Base-by-base conservation (phyloP, 2,797 vertebrate genomes). In the Hafferia zeledoni region DNA sequence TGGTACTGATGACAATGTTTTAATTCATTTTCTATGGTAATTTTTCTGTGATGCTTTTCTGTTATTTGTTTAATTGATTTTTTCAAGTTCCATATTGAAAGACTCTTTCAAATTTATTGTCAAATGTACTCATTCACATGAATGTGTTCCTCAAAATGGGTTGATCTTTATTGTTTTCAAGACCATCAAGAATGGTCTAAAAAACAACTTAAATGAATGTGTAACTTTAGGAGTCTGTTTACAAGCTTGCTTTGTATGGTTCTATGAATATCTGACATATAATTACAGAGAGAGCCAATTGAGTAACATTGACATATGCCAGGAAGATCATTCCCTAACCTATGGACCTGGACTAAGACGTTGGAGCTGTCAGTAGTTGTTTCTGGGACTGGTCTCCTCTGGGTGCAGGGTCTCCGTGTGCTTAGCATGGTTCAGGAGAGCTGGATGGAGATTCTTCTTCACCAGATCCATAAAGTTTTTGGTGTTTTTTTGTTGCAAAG, bases 271-370 rank as follows among this genome's bases (percentile, higher is more conserved):
- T 37, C 22, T 78, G 61, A 30, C 14, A 44, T 8, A 57, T 4
- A 53, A 13, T 50, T 20, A n/a, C 46, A 59, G 23, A 75, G 23
- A 31, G 35, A 5, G 7, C 16, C 41, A 65, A 14, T 14, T 63
- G 47, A 43, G 9, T 55, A 61, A 6, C 7, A 20, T 8, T 19
- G 25, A 64, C 46, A 64, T 39, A 20, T 10, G 30, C 18, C 31
- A 49, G 52, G 17, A 67, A 78, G 10, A 11, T 61, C 25, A 52
- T 31, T 30, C 4, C 3, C 0, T 10, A 39, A 5, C 25, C 31
- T 27, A 24, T 5, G 33, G 7, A 20, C 17, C 10, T 9, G 24
- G 89, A 23, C 0, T 68, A 14, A 31, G 30, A 11, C 2, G 0
- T 7, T 71, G 33, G 12, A 72, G 16, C 20, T 63, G 3, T 12